phyloP scores from a whole-genome alignment of 2,113 vertebrate genomes.

The Dasyornis broadbenti region DNA sequence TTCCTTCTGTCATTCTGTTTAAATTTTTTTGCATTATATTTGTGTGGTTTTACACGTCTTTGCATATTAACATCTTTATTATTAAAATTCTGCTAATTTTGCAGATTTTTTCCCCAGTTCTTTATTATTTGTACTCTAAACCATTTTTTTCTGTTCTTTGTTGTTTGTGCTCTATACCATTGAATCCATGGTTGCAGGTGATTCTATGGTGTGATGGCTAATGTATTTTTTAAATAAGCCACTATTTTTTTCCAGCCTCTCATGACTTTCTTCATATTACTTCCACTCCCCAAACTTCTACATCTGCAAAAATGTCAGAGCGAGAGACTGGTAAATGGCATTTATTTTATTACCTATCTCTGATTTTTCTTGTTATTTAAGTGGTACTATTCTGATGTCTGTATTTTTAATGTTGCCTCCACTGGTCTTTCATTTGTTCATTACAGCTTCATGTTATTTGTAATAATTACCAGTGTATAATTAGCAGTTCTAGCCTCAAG shows the following conservation, averaged over 20 bases:
- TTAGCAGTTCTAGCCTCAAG: background rate
- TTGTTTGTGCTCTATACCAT: background rate
- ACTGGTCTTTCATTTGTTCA: background rate
- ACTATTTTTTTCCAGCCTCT: conserved; percentile 1
- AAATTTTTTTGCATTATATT: background rate
- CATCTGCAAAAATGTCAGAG: conserved; percentile 10
- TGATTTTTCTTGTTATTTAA: background rate
- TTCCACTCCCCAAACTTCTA: background rate
- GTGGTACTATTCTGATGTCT: background rate
- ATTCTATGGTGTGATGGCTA: background rate
- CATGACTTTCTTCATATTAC: background rate
- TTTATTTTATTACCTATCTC: background rate
- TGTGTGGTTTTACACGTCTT: background rate
- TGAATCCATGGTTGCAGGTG: background rate
- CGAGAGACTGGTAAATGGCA: background rate
- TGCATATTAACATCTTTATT: background rate
- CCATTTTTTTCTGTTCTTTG: background rate
- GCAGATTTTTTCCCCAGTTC: background rate
- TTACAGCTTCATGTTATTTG: background rate
- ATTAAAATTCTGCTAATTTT: background rate
- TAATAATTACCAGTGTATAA: background rate
- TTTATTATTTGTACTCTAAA: background rate
- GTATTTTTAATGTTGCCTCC: background rate
- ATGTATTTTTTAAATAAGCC: background rate
- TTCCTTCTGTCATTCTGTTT: background rate